A percentile compares a stretch with the other conserved stretches of the same genome.
Conservation (phyloP, 2,888 invertebrate species). For the Drosophila ochracea region DNA sequence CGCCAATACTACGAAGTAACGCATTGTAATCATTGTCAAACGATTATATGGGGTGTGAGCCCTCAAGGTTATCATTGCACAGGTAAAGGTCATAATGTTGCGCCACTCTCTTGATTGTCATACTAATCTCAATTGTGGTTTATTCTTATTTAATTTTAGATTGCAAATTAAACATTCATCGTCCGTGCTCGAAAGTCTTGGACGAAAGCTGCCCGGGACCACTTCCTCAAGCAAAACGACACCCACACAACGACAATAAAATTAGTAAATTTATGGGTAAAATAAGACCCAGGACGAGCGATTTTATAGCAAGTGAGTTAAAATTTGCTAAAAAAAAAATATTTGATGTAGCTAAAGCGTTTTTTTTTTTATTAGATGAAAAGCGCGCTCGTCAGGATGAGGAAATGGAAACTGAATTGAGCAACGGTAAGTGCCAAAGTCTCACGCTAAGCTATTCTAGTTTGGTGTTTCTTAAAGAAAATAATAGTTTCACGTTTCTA, state of each 20-base stretch:
- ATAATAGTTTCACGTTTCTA: neutral
- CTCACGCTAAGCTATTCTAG: neutral
- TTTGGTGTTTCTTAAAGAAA: neutral
- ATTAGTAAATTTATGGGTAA: constrained; percentile 91
- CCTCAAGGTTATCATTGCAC: constrained; percentile 98
- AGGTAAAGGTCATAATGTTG: constrained; percentile 87
- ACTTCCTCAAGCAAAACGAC: constrained; percentile 86
- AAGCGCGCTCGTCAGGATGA: constrained; percentile 84
- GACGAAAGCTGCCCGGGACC: constrained; percentile 94
- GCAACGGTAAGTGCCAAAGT: constrained; percentile 80
- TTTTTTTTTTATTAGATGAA: constrained; percentile 62
- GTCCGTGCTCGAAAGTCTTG: constrained; percentile 91
- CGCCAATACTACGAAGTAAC: constrained; percentile 95
- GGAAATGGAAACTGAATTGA: constrained; percentile 82
- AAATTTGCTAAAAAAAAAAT: neutral
- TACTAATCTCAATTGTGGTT: constrained; percentile 1
- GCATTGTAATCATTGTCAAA: constrained; percentile 96
- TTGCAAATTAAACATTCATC: constrained; percentile 95
- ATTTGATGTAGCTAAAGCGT: neutral
- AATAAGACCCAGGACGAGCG: constrained; percentile 84
- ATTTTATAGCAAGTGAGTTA: constrained; percentile 79
- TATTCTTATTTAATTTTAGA: constrained; percentile 85
- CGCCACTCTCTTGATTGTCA: neutral
- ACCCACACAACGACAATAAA: constrained; percentile 88
- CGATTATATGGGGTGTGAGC: constrained; percentile 97